phyloP scores from a whole-genome alignment of 2,888 invertebrate species.

The Helicoverpa assulta region DNA sequence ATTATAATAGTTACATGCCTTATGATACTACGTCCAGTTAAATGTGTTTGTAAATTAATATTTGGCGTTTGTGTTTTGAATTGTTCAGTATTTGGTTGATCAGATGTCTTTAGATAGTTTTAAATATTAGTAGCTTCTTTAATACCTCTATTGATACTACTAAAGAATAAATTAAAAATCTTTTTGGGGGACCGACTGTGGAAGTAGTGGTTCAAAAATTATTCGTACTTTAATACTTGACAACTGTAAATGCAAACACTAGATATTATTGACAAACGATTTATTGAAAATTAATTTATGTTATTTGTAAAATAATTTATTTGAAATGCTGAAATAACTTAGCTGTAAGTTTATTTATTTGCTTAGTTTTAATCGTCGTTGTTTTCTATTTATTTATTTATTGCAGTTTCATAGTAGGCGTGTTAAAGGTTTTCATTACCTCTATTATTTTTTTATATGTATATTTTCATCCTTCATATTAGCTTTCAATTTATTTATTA shows the following conservation, averaged over 20 bases:
- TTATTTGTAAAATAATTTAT: conserved; percentile 46
- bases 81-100: background rate
- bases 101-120: background rate
- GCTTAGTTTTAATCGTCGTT: conserved; percentile 62
- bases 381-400: conserved; percentile 65
- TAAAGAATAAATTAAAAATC: background rate
- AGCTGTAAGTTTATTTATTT: conserved; percentile 70
- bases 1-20: conserved; percentile 85
- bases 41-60: conserved; percentile 12
- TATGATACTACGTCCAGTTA: conserved; percentile 78
- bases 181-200: conserved; percentile 17
- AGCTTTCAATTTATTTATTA: conserved; percentile 22
- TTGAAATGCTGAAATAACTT: conserved; percentile 36
- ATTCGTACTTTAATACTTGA: background rate
- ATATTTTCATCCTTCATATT: background rate
- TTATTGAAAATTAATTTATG: conserved; percentile 20
- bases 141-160: background rate
- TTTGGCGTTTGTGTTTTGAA: conserved; percentile 9
- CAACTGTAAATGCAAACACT: conserved; percentile 7
- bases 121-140: background rate
- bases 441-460: background rate
- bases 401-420: conserved; percentile 70
- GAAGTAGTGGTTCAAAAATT: background rate
- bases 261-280: conserved; percentile 23
- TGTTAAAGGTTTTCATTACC: conserved; percentile 68